phyloP scores from a whole-genome alignment of 2,888 invertebrate species.

The Drosophila barbarae region DNA sequence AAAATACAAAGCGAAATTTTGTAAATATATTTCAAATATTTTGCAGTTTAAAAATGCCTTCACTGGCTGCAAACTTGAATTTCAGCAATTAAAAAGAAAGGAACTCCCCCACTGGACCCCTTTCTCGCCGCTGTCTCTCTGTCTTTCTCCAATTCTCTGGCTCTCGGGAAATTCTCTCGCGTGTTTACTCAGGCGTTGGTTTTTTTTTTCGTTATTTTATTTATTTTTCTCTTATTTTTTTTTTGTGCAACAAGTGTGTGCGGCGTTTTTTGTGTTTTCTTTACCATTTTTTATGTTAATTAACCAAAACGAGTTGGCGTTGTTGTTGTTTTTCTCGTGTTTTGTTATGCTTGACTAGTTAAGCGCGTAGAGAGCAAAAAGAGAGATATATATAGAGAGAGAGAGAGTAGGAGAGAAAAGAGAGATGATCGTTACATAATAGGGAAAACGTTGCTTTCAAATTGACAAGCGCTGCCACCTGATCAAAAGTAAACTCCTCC shows the following conservation, averaged over 20 bases:
- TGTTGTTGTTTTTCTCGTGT: constrained; percentile 40
- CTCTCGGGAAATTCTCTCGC: constrained; percentile 10
- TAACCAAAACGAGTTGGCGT: constrained; percentile 59
- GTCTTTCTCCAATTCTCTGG: constrained; percentile 3
- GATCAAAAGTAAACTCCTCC: constrained; percentile 15
- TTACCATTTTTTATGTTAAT: constrained; percentile 66
- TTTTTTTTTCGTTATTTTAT: constrained; percentile 22
- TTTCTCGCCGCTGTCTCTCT: neutral
- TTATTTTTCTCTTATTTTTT: constrained; percentile 19
- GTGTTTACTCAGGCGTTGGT: constrained; percentile 22
- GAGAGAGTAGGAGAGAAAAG: constrained; percentile 20
- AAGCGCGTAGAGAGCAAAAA: constrained; percentile 48
- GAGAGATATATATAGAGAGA: constrained; percentile 11
- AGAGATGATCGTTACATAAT: constrained; percentile 54
- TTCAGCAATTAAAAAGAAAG: constrained; percentile 16
- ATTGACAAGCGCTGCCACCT: constrained; percentile 63
- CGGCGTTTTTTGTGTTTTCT: constrained; percentile 28
- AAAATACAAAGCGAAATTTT: neutral
- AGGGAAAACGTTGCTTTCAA: constrained; percentile 55
- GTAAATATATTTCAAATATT: neutral
- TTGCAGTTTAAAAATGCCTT: neutral
- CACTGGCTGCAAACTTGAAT: constrained; percentile 14
- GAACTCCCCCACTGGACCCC: constrained; percentile 10
- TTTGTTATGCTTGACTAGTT: constrained; percentile 62
- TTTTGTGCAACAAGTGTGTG: constrained; percentile 68